Conservation (phyloP, 2,113 vertebrate species). For the Hoplias malabaricus region DNA sequence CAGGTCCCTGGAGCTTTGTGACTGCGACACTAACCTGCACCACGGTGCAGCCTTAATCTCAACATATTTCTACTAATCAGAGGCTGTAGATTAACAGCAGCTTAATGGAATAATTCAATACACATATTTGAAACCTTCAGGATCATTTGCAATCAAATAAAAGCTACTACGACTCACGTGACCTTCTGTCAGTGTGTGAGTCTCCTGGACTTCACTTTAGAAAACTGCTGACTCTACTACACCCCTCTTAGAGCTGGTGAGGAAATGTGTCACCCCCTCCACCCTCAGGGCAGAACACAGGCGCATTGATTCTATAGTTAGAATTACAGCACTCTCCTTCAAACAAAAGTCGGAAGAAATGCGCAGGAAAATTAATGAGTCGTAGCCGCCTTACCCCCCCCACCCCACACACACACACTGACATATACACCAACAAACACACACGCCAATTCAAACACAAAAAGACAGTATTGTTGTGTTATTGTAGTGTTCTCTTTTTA, state of each 20-base stretch:
- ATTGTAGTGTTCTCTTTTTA: neutral
- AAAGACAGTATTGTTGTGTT: neutral
- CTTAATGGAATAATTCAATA: too few relatives aligned
- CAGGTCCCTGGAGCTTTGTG: too few relatives aligned
- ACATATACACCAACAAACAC: neutral
- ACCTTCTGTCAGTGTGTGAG: neutral
- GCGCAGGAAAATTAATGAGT: neutral
- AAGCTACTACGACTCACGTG: too few relatives aligned
- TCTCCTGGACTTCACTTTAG: neutral
- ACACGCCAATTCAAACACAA: neutral
- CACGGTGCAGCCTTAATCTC: too few relatives aligned
- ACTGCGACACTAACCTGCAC: too few relatives aligned
- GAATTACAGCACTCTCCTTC: conserved; percentile 11
- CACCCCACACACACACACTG: neutral
- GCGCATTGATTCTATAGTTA: conserved; percentile 34
- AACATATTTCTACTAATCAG: too few relatives aligned
- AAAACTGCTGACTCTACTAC: neutral
- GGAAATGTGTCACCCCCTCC: conserved; percentile 23
- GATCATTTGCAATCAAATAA: too few relatives aligned
- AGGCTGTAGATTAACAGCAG: too few relatives aligned
- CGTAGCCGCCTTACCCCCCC: neutral
- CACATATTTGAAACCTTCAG: too few relatives aligned
- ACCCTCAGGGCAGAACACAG: conserved; percentile 11
- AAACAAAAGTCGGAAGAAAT: neutral
- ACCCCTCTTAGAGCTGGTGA: neutral